These are phyloP conservation scores for Nansenia antarctica DNA, from an alignment of 2,113 vertebrate genomes.

Conservation along the genomic window DNA sequence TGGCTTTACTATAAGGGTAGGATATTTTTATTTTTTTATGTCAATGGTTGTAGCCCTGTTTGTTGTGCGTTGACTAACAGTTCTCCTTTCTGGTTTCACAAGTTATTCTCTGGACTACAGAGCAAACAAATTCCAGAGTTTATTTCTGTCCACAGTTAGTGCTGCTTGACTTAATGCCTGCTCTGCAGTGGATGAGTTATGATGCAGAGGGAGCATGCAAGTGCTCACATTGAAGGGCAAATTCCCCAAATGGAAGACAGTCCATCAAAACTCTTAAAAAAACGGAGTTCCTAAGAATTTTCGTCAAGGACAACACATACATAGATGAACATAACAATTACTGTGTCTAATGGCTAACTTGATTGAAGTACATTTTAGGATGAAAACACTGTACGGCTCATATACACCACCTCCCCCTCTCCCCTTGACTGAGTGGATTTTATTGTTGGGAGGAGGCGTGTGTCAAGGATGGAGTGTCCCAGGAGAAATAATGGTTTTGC, in stretches of 20 bases:
- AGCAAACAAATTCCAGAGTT: slow-evolving; percentile 48
- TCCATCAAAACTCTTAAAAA: background rate
- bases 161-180: slow-evolving; percentile 39
- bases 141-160: slow-evolving; percentile 55
- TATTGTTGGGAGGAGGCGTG: slow-evolving; percentile 22
- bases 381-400: no score
- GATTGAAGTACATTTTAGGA: background rate
- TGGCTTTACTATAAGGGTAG: no score
- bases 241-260: slow-evolving; percentile 8
- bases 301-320: background rate
- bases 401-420: background rate
- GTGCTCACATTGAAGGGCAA: background rate
- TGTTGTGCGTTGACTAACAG: slow-evolving; percentile 2
- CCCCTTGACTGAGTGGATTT: slow-evolving; percentile 23
- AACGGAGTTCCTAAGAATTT: background rate
- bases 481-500: slow-evolving; percentile 22
- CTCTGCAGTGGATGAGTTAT: slow-evolving; percentile 44
- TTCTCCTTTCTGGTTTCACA: slow-evolving; percentile 7
- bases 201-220: slow-evolving; percentile 1
- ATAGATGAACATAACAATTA: background rate
- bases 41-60: no score
- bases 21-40: no score
- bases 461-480: slow-evolving; percentile 27
- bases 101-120: slow-evolving; percentile 22
- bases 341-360: background rate